Evolutionary conservation across 2,113 vertebrate species (phyloP).

Genomic region (Zosterops borbonicus): DNA sequence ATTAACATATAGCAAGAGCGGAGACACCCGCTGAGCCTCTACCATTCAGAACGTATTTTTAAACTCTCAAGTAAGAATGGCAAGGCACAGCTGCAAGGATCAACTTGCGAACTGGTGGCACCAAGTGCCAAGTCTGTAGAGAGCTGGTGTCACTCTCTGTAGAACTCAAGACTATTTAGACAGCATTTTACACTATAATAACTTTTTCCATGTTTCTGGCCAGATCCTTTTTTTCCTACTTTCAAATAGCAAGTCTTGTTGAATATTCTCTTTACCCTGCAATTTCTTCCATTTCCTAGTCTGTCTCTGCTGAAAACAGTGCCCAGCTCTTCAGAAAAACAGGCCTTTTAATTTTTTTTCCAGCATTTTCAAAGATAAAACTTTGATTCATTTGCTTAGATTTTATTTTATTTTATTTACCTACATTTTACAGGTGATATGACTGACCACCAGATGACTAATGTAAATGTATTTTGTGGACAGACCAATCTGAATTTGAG

Average conservation of each 20-base stretch:
- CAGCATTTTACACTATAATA: background rate
- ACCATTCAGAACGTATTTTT: background rate
- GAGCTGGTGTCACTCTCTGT: background rate
- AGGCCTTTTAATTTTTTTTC: rapidly evolving
- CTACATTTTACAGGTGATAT: background rate
- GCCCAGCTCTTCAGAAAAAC: background rate
- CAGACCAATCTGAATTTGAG: background rate
- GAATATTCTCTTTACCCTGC: background rate
- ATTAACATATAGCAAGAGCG: background rate
- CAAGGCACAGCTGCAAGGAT: constrained; percentile 8
- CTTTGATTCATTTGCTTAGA: background rate
- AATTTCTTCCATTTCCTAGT: background rate
- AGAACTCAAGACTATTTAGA: background rate
- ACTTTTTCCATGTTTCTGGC: background rate
- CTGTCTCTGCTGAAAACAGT: background rate
- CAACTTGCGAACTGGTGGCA: background rate
- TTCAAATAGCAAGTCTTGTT: background rate
- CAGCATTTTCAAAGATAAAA: background rate
- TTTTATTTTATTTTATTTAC: background rate
- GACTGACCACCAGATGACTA: background rate
- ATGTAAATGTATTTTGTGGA: background rate
- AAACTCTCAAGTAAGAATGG: background rate
- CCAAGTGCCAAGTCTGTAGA: background rate
- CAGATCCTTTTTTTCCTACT: background rate
- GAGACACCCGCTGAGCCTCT: background rate